phyloP scores from a whole-genome alignment of 2,797 vertebrate species.

The Enteromius afrohamiltoni region DNA sequence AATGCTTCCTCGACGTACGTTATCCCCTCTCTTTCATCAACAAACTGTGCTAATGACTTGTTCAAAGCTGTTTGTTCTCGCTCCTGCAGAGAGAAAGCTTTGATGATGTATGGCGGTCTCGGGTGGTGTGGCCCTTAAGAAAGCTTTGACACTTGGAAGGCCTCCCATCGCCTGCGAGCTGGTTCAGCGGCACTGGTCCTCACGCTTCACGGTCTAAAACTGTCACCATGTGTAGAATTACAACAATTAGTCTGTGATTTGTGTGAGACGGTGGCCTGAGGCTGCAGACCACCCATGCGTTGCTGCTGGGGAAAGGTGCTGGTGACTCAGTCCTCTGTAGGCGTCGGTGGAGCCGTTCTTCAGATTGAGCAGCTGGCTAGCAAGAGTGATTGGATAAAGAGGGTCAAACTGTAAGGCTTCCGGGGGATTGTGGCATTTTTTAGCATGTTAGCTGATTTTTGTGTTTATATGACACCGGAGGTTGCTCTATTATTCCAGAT shows the following conservation, averaged over 20 bases:
- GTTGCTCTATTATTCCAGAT: not conserved
- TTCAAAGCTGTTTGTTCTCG: constrained; percentile 46
- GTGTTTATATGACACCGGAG: not conserved
- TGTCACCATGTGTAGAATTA: constrained; percentile 74
- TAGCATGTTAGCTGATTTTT: not conserved
- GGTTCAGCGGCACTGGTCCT: constrained; percentile 53
- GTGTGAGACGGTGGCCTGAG: constrained; percentile 61
- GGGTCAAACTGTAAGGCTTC: constrained; percentile 37
- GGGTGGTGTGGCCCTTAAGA: constrained; percentile 73
- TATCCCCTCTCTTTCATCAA: constrained; percentile 56
- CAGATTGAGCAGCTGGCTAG: constrained; percentile 18
- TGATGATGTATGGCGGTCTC: constrained; percentile 68
- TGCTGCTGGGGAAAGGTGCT: constrained; percentile 48
- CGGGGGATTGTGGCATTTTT: constrained; percentile 6
- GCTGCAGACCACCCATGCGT: constrained; percentile 60
- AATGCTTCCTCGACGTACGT: constrained; percentile 40
- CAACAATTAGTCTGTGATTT: constrained; percentile 74
- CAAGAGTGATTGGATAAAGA: constrained; percentile 28
- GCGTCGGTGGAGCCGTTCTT: constrained; percentile 38
- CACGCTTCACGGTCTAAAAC: constrained; percentile 66
- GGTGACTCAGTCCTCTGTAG: constrained; percentile 37
- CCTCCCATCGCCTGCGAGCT: constrained; percentile 46
- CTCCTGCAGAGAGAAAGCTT: constrained; percentile 24
- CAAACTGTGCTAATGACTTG: constrained; percentile 51
- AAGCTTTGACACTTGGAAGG: constrained; percentile 70